Base-by-base conservation (phyloP, 53 echinoderm and acorn worm genomes). In the Crossaster papposus region DNA sequence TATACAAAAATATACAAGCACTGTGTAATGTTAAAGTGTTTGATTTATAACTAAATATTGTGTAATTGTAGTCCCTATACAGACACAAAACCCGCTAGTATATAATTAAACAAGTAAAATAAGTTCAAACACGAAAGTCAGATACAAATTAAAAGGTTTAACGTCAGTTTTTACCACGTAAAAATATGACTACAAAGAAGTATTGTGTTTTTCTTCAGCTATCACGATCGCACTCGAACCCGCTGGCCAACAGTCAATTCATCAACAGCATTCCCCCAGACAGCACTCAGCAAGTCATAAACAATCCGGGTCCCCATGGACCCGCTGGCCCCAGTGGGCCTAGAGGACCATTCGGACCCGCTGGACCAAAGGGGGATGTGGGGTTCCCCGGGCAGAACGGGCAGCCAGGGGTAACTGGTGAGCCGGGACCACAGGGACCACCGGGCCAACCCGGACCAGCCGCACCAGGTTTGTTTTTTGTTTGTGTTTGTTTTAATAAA, bases 391-490 rank as follows among this genome's bases (percentile, higher is more conserved):
- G 94, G 36, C 32, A 64, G 22, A 65, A 24, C 38, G 94, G 94
- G 5, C 64, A 28, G 54, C 76, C 74, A 12, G 94, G 94, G 50
- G 79, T 37, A 15, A 44, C n/a, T 23, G 94, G 94, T 23, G 24
- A 51, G 23, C 30, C 81, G 8, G 94, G 91, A 55, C 85, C 55
- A n/a, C 81, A 85, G 77, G 94, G 94, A 13, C 70, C 52, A 1
- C 84, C 85, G 20, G 94, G 94, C 36, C 78, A 81, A 2, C 86
- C 94, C 4, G 91, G 89, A 53, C 94, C 91, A 53, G 89, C 85
- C 89, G 90, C 87, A 23, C 87, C 87, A 76, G 87, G 87, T 87
- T 28, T 14, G 80, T 80, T 20, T 8, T 6, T 1, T 4, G 23
- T 0, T 58, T 80, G 31, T 12, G 5, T 9, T 22, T 64, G 3